These are phyloP conservation scores for Antennarius striatus DNA, from an alignment of 2,113 vertebrate species.

Conservation along the genomic window DNA sequence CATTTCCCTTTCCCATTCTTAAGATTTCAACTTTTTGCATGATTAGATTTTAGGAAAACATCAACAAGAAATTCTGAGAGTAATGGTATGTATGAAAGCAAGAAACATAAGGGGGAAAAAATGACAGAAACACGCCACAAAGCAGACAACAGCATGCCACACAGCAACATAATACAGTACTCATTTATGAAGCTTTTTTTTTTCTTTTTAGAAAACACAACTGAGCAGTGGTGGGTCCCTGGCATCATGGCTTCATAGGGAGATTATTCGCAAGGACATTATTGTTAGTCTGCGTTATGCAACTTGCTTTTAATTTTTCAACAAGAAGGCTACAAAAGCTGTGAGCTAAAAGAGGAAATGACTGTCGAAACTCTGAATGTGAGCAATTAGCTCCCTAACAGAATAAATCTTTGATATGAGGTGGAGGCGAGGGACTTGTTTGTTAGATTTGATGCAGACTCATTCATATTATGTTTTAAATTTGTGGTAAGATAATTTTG, in stretches of 20 bases:
- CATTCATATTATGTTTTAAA: conserved; percentile 23
- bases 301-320: conserved; percentile 59
- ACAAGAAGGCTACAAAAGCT: conserved; percentile 20
- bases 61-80: no score
- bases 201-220: background rate
- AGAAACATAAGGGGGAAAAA: no score
- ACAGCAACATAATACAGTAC: background rate
- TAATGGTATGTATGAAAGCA: no score
- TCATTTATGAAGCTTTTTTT: background rate
- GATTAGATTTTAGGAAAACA: no score
- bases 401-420: conserved; percentile 60
- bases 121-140: no score
- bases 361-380: conserved; percentile 39
- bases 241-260: conserved; percentile 5
- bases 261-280: conserved; percentile 18
- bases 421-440: conserved; percentile 20
- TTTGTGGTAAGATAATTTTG: background rate
- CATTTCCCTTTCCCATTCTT: no score
- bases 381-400: conserved; percentile 50
- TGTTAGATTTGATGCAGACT: conserved; percentile 20
- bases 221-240: conserved; percentile 4
- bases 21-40: no score
- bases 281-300: conserved; percentile 27
- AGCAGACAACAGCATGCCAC: no score
- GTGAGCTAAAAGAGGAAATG: conserved; percentile 19